phyloP scores from a whole-genome alignment of 1,140 invertebrate genomes.

The Calycopis cecrops region DNA sequence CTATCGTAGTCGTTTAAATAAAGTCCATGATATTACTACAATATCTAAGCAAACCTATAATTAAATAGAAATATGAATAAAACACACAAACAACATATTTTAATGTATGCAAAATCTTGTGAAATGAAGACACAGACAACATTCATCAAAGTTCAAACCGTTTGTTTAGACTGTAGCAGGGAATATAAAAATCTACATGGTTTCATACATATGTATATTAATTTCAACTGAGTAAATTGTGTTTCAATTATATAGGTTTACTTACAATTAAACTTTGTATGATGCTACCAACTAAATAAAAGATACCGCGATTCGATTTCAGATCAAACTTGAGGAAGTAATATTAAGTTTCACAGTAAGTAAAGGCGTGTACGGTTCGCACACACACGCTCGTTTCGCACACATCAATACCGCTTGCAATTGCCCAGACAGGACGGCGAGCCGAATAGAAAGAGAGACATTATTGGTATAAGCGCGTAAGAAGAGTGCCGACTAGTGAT shows the following conservation, averaged over 20 bases:
- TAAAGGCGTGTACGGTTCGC: constrained; percentile 3
- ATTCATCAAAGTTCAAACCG: no score
- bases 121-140: no score
- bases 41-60: no score
- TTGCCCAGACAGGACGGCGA: constrained; percentile 51
- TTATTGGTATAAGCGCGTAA: constrained; percentile 17
- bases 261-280: constrained; percentile 6
- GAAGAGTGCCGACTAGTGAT: constrained; percentile 40
- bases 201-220: no score
- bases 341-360: not conserved
- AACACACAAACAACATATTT: no score
- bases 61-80: no score
- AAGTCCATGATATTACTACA: no score
- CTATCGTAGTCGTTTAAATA: no score
- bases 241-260: not conserved
- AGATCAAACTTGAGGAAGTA: constrained; percentile 8
- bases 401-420: constrained; percentile 38
- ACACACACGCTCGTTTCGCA: constrained; percentile 21
- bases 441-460: constrained; percentile 39
- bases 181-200: no score
- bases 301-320: constrained; percentile 1
- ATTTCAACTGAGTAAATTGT: no score
- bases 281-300: not conserved
- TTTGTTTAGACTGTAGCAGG: no score
- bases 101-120: no score